These are phyloP conservation scores for Dilophus febrilis DNA, from an alignment of 2,888 invertebrate species.

Conservation along the genomic window DNA sequence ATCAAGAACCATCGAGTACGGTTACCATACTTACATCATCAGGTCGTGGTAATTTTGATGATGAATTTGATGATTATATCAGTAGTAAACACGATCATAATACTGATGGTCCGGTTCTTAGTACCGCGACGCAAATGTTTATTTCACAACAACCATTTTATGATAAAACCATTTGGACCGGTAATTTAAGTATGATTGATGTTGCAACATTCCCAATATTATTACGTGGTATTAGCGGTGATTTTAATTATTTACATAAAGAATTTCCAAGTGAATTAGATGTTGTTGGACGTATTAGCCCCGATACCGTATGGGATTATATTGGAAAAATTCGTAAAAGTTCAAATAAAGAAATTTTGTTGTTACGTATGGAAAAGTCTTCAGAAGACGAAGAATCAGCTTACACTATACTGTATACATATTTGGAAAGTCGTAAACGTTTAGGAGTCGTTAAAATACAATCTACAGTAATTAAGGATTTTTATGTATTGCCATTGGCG, in stretches of 20 bases:
- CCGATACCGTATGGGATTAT: slow-evolving; percentile 86
- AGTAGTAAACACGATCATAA: not conserved
- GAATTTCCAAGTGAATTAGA: slow-evolving; percentile 63
- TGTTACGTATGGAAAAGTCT: slow-evolving; percentile 57
- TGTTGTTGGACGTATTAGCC: slow-evolving; percentile 82
- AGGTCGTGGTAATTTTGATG: slow-evolving; percentile 10
- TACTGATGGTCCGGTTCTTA: not conserved
- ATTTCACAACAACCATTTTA: not conserved
- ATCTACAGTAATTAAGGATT: slow-evolving; percentile 73
- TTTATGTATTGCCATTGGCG: slow-evolving; percentile 78
- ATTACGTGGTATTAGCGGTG: slow-evolving; percentile 59
- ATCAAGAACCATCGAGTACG: slow-evolving; percentile 67
- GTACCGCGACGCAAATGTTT: too few relatives aligned
- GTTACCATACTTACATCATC: slow-evolving; percentile 46
- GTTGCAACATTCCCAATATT: slow-evolving; percentile 74
- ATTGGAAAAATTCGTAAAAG: slow-evolving; percentile 77
- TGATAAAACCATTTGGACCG: slow-evolving; percentile 34
- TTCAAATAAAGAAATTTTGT: slow-evolving; percentile 71
- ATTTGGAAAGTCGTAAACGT: slow-evolving; percentile 66
- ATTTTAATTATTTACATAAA: slow-evolving; percentile 46
- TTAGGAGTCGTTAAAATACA: slow-evolving; percentile 71
- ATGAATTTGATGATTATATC: not conserved
- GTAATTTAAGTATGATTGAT: slow-evolving; percentile 78
- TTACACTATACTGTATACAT: slow-evolving; percentile 72
- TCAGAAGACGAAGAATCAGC: slow-evolving; percentile 70